These are phyloP conservation scores for Poecilia gillii DNA, from an alignment of 2,797 vertebrate species.

Conservation along the genomic window DNA sequence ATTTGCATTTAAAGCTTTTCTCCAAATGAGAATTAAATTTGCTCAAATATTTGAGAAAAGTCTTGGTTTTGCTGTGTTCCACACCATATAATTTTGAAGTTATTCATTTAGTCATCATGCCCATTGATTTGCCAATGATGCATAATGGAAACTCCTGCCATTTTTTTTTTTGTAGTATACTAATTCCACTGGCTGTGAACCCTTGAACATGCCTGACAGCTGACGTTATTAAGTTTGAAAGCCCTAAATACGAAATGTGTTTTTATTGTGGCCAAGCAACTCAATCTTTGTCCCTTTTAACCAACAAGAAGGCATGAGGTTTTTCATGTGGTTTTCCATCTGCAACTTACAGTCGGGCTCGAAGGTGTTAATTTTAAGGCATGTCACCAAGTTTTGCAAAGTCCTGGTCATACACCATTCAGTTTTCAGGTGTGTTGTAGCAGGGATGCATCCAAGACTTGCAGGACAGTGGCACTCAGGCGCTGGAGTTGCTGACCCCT, in stretches of 20 bases:
- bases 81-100: neutral
- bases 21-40: neutral
- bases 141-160: neutral
- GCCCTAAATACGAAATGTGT: neutral
- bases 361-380: neutral
- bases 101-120: neutral
- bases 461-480: neutral
- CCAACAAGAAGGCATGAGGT: neutral
- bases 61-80: neutral
- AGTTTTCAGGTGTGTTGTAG: neutral
- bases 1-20: neutral
- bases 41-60: neutral
- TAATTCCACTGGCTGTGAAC: neutral
- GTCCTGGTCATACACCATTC: neutral
- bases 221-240: neutral
- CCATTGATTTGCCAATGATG: neutral
- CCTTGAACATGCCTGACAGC: neutral
- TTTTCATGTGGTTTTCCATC: neutral
- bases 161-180: neutral
- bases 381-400: neutral
- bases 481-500: neutral
- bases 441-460: neutral
- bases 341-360: neutral
- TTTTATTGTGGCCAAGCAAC: neutral
- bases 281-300: neutral